These are phyloP conservation scores for Agrochola circellaris DNA, from an alignment of 2,888 invertebrate genomes.

Conservation along the genomic window DNA sequence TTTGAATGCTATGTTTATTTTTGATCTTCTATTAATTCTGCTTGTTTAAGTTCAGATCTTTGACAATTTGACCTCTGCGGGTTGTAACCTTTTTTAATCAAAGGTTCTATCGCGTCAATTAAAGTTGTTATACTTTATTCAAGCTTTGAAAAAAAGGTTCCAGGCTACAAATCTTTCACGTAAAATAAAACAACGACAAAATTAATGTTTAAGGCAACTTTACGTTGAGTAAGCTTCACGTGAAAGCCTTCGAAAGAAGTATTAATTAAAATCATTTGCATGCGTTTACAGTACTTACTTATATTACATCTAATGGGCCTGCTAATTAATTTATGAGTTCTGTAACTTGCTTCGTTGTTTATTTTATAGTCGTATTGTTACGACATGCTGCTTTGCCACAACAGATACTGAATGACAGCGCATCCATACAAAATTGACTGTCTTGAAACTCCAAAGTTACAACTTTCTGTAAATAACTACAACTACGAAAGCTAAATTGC, in stretches of 20 bases:
- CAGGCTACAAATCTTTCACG: not conserved
- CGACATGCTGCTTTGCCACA: slow-evolving; percentile 7
- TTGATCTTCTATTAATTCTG: not conserved
- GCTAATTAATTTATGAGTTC: slow-evolving; percentile 61
- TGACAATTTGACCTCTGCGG: not conserved
- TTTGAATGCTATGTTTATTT: not conserved
- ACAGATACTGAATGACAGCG: not conserved
- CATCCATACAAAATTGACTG: not conserved
- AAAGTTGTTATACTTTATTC: not conserved
- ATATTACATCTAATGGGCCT: slow-evolving; percentile 45
- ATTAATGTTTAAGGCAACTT: too few species aligned
- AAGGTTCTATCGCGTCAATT: not conserved
- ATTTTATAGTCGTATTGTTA: slow-evolving; percentile 41
- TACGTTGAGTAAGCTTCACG: too few species aligned
- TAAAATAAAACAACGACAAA: too few species aligned
- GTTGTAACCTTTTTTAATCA: not conserved
- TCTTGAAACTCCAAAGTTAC: not conserved
- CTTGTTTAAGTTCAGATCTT: too few species aligned
- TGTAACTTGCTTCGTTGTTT: slow-evolving; percentile 43
- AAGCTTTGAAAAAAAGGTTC: not conserved
- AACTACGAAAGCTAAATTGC: not conserved
- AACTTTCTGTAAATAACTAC: not conserved
- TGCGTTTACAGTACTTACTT: slow-evolving; percentile 52
- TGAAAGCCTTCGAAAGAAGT: slow-evolving; percentile 24
- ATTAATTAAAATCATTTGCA: slow-evolving; percentile 60